phyloP scores from a whole-genome alignment of 2,113 vertebrate species.

The cattle (Bos taurus) region ARS-UCD2.0 NC_037329.1:58565501-58566000 shows the following conservation, averaged over 20 bases:
- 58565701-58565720: not conserved
- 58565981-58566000: not conserved
- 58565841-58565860: not conserved
- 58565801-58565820: not conserved
- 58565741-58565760: not conserved
- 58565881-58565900: not conserved
- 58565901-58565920: not conserved
- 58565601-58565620: not conserved
- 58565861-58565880: not conserved
- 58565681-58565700: not conserved
- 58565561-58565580: not conserved
- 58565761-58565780: not conserved
- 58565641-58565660: not conserved
- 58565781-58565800: not conserved
- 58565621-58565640: not conserved
- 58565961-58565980: not conserved
- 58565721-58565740: not conserved
- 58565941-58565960: not conserved
- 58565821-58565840: not conserved
- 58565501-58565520: not conserved
- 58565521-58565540: not conserved
- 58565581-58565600: not conserved
- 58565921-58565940: not conserved
- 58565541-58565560: not conserved
- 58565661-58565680: conserved; percentile 31